A percentile compares a stretch with the other conserved stretches of the same genome.
phyloP scores from a whole-genome alignment of 1,140 invertebrate species.

The Eupeodes corollae region DNA sequence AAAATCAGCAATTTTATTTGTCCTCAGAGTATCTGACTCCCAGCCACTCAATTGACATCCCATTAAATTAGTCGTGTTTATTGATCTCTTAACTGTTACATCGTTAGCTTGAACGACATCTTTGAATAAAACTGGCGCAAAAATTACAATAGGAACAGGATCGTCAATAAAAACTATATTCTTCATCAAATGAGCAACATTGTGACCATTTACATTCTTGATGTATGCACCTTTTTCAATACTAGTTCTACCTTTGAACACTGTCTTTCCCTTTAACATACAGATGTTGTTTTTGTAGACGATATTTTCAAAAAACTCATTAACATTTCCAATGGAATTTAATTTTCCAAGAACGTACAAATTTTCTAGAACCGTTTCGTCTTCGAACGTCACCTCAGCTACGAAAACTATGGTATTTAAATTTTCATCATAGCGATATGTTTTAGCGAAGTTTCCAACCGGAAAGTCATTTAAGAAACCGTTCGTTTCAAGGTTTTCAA shows the following conservation, averaged over 20 bases:
- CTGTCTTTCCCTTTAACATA: conserved; percentile 11
- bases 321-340: conserved; percentile 1
- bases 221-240: conserved; percentile 15
- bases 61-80: conserved; percentile 10
- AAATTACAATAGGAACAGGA: conserved; percentile 5
- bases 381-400: conserved; percentile 6
- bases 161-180: conserved; percentile 11
- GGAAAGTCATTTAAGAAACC: conserved; percentile 10
- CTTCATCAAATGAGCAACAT: conserved; percentile 3
- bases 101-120: conserved; percentile 8
- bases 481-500: conserved; percentile 10
- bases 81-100: conserved; percentile 4
- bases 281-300: conserved; percentile 13
- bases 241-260: conserved; percentile 21
- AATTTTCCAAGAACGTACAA: conserved; percentile 15
- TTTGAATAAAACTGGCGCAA: conserved; percentile 14
- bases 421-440: conserved; percentile 10
- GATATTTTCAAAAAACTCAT: conserved; percentile 18
- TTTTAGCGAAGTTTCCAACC: conserved; percentile 5
- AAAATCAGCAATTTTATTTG: conserved; percentile 9
- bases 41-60: conserved; percentile 22
- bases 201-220: conserved; percentile 12
- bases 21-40: conserved; percentile 17
- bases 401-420: conserved; percentile 13
- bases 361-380: conserved; percentile 5